These are phyloP conservation scores for Alouatta palliata DNA, from an alignment of 2,113 vertebrate species.

Conservation along the genomic window DNA sequence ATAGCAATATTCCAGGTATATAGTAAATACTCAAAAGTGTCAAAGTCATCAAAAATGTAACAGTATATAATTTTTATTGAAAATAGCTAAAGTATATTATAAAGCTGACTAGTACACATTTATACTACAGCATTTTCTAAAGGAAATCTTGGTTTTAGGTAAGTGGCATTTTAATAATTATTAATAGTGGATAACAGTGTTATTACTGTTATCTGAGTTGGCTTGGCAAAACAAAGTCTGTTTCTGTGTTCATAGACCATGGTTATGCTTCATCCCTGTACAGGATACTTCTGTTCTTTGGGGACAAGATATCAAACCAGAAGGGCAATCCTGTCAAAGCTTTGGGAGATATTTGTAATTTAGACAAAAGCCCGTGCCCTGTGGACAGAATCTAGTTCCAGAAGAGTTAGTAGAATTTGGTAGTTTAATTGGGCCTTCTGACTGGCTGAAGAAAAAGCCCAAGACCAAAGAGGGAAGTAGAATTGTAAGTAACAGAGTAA, in stretches of 20 bases:
- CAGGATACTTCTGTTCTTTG: neutral
- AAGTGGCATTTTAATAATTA: conserved; percentile 38
- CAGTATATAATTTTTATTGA: neutral
- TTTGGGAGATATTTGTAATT: neutral
- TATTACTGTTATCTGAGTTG: neutral
- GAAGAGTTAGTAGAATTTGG: neutral
- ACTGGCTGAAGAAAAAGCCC: neutral
- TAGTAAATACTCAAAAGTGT: neutral
- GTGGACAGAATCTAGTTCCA: neutral
- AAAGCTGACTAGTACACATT: conserved; percentile 71
- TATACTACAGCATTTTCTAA: conserved; percentile 53
- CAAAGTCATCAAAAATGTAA: conserved; percentile 48
- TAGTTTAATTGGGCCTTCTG: neutral
- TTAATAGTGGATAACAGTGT: conserved; percentile 59
- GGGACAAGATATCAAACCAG: neutral
- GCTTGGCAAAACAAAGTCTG: neutral
- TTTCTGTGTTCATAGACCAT: neutral
- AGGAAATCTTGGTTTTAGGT: conserved; percentile 61
- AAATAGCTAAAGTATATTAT: conserved; percentile 52
- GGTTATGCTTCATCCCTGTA: neutral
- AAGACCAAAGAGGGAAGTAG: neutral
- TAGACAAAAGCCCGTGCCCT: neutral
- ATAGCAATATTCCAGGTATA: neutral
- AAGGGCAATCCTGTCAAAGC: neutral
- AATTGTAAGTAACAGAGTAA: neutral